Conservation (phyloP, 2,888 invertebrate genomes). For the Ellobium chinense region DNA sequence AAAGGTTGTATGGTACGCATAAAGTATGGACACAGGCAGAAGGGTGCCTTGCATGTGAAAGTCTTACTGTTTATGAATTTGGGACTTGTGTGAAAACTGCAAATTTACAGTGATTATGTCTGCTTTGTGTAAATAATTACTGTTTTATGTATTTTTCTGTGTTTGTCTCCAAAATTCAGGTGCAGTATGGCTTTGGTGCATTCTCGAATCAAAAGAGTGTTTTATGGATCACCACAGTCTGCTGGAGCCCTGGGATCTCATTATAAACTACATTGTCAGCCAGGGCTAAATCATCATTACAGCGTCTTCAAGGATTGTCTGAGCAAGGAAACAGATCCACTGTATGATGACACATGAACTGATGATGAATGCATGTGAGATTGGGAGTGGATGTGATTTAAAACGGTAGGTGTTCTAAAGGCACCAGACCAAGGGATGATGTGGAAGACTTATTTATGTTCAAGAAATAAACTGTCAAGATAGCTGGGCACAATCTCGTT, state of each 20-base stretch:
- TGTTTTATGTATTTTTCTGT: not conserved
- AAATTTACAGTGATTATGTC: not conserved
- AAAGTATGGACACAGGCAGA: too few relatives aligned
- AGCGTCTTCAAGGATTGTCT: conserved; percentile 84
- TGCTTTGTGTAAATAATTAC: not conserved
- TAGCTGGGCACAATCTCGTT: too few relatives aligned
- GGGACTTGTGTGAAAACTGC: not conserved
- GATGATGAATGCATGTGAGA: too few relatives aligned
- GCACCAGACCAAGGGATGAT: too few relatives aligned
- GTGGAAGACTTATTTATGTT: too few relatives aligned
- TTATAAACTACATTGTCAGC: conserved; percentile 87
- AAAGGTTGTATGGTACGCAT: too few relatives aligned
- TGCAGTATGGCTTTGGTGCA: conserved; percentile 97
- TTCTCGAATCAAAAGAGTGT: conserved; percentile 90
- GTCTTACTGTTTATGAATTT: not conserved
- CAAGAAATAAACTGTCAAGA: too few relatives aligned
- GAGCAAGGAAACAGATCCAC: not conserved
- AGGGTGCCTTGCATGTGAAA: too few relatives aligned
- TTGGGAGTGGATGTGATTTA: too few relatives aligned
- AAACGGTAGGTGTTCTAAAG: too few relatives aligned
- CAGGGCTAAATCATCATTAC: conserved; percentile 93
- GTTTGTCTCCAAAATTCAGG: too few relatives aligned
- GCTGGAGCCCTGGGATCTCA: conserved; percentile 87
- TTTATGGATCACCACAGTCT: conserved; percentile 83
- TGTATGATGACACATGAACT: conserved; percentile 21